A percentile compares a stretch with the other conserved stretches of the same genome.
phyloP scores from a whole-genome alignment of 2,888 invertebrate genomes.

The Rugalucina vietnamica region DNA sequence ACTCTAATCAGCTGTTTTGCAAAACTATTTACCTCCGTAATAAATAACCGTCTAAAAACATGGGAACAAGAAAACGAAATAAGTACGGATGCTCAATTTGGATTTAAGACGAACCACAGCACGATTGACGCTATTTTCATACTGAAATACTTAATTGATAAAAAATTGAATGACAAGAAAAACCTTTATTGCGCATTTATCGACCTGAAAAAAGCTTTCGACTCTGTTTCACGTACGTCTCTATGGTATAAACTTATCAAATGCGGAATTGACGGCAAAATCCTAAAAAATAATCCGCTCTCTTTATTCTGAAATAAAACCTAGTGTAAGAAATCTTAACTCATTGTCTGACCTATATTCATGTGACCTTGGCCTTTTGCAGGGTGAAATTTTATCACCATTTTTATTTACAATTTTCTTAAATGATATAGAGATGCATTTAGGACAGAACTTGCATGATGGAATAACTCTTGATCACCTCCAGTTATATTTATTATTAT shows the following conservation, averaged over 20 bases:
- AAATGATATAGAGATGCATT: slow-evolving; percentile 24
- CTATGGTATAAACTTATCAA: slow-evolving; percentile 49
- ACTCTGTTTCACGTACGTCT: slow-evolving; percentile 36
- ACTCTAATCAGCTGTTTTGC: slow-evolving; percentile 50
- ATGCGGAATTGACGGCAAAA: slow-evolving; percentile 38
- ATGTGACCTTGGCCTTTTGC: slow-evolving; percentile 23
- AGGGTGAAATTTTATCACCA: slow-evolving; percentile 35
- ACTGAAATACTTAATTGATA: slow-evolving; percentile 35
- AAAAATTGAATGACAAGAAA: slow-evolving; percentile 15
- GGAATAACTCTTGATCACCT: slow-evolving; percentile 17
- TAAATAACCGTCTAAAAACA: slow-evolving; percentile 46
- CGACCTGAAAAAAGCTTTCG: slow-evolving; percentile 46
- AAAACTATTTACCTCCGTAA: slow-evolving; percentile 45
- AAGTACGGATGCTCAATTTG: slow-evolving; percentile 54
- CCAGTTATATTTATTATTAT: slow-evolving; percentile 15
- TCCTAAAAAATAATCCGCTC: slow-evolving; percentile 38
- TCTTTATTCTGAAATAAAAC: no score
- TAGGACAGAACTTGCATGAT: not conserved
- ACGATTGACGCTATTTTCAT: slow-evolving; percentile 57
- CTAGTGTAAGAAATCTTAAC: slow-evolving; percentile 29
- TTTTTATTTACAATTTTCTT: slow-evolving; percentile 30
- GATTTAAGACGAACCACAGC: slow-evolving; percentile 36
- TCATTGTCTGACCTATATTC: slow-evolving; percentile 35
- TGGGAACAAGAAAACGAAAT: slow-evolving; percentile 37
- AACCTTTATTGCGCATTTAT: slow-evolving; percentile 49